A percentile compares a stretch with the other conserved stretches of the same genome.
Evolutionary conservation across 2,797 vertebrate species (phyloP).

Genomic region (Syncerus caffer): DNA sequence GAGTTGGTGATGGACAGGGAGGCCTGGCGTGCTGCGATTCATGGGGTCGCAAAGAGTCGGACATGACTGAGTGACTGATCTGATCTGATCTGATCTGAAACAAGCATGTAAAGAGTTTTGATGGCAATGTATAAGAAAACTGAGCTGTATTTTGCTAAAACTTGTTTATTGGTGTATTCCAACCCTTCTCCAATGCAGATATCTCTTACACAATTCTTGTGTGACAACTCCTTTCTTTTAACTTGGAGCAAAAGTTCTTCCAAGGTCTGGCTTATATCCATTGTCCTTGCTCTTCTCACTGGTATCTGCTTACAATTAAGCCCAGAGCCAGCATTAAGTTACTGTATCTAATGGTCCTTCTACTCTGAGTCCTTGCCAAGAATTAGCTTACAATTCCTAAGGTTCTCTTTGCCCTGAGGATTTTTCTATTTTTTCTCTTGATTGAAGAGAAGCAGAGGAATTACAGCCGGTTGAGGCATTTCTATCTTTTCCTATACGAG

Average conservation of each 20-base stretch:
- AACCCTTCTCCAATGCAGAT: neutral
- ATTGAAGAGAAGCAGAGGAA: neutral
- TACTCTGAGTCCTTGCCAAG: conserved; percentile 49
- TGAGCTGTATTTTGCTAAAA: neutral
- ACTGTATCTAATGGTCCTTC: conserved; percentile 47
- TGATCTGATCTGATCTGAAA: neutral
- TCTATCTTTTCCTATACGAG: conserved; percentile 7
- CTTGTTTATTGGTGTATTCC: neutral
- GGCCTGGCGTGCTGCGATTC: too few species aligned
- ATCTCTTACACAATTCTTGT: conserved; percentile 22
- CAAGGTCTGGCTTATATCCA: conserved; percentile 52
- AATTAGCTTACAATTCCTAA: conserved; percentile 59
- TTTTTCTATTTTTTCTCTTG: conserved; percentile 34
- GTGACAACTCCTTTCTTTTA: conserved; percentile 47
- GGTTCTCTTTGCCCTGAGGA: conserved; percentile 31
- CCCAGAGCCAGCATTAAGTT: conserved; percentile 50
- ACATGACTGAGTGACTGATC: too few species aligned
- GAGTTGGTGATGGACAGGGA: too few species aligned
- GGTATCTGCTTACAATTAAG: conserved; percentile 67
- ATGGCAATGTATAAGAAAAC: neutral
- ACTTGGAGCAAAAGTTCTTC: conserved; percentile 24
- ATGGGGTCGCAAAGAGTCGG: too few species aligned
- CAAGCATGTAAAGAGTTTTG: neutral
- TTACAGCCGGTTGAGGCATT: neutral
- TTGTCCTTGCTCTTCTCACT: conserved; percentile 54